Conservation (phyloP, 2,113 vertebrate genomes). For the Anolis carolinensis region DNA sequence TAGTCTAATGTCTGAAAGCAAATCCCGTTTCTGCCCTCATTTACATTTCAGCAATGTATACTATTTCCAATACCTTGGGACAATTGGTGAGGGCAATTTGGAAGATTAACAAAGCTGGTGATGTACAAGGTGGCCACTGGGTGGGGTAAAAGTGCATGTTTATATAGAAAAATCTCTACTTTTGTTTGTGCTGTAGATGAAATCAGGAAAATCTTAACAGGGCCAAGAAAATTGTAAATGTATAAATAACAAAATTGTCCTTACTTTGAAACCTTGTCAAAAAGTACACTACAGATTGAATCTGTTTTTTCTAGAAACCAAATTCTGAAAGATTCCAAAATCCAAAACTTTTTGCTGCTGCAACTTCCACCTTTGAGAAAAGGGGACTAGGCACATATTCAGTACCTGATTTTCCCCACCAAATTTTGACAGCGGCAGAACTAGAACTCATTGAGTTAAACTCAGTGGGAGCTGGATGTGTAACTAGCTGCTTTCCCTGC, state of each 20-base stretch:
- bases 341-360: no score
- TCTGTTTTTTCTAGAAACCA: no score
- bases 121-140: conserved; percentile 61
- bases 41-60: conserved; percentile 40
- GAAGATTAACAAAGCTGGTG: neutral
- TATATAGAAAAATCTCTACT: neutral
- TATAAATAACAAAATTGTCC: neutral
- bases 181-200: neutral
- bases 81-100: neutral
- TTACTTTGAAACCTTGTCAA: neutral
- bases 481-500: no score
- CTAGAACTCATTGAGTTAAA: no score
- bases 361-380: no score
- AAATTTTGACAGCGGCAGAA: no score
- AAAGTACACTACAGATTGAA: no score
- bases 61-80: neutral
- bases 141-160: conserved; percentile 66
- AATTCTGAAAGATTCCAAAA: no score
- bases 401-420: no score
- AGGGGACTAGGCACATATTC: no score
- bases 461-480: no score
- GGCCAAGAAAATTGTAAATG: neutral
- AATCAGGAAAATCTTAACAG: neutral
- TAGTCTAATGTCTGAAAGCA: conserved; percentile 28
- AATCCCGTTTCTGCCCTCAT: conserved; percentile 57